These are phyloP conservation scores for Leptopilina syphax DNA, from an alignment of 2,888 invertebrate species.

Conservation along the genomic window DNA sequence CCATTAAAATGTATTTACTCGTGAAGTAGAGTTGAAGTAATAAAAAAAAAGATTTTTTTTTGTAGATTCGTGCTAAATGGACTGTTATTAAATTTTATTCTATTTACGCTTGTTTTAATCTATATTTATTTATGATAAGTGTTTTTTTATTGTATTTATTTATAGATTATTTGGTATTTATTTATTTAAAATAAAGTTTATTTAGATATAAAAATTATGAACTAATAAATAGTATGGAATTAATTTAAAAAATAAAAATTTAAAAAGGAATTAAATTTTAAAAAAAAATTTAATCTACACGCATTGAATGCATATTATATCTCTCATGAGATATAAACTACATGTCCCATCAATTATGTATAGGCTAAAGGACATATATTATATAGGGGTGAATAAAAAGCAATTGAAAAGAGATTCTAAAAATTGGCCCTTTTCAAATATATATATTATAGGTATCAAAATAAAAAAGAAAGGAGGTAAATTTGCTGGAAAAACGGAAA, in stretches of 20 bases:
- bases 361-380: background rate
- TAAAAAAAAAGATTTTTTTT: background rate
- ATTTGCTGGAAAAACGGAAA: background rate
- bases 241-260: too few species aligned
- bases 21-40: background rate
- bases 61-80: too few species aligned
- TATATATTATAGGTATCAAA: background rate
- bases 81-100: background rate
- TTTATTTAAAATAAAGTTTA: background rate
- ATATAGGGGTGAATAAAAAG: background rate
- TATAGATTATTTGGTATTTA: too few species aligned
- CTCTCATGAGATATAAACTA: constrained; percentile 17
- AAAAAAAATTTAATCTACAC: too few species aligned
- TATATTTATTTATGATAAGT: background rate
- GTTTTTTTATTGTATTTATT: too few species aligned
- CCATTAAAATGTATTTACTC: constrained; percentile 1
- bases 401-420: background rate
- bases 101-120: background rate
- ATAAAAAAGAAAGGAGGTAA: background rate
- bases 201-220: background rate
- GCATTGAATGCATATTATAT: background rate
- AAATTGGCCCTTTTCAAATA: background rate
- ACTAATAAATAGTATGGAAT: too few species aligned
- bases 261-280: too few species aligned
- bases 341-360: constrained; percentile 9